These are phyloP conservation scores for Coleophora flavipennella DNA, from an alignment of 2,888 invertebrate species.

Conservation along the genomic window DNA sequence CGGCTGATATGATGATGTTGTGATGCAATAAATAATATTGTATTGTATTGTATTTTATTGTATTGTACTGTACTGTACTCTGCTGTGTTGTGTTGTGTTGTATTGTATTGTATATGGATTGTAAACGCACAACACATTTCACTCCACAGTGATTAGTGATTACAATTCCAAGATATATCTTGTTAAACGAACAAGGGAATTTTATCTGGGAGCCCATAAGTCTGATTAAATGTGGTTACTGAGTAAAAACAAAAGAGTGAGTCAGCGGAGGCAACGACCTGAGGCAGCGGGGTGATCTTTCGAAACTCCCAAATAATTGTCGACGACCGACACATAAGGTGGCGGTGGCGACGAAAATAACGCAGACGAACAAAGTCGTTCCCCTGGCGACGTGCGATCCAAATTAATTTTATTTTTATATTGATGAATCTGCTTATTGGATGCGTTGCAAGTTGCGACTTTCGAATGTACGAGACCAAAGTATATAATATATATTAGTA, in stretches of 20 bases:
- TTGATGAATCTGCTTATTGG: slow-evolving; percentile 60
- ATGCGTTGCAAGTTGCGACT: slow-evolving; percentile 22
- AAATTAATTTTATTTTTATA: slow-evolving; percentile 67
- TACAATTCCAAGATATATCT: no score
- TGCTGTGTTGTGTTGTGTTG: no score
- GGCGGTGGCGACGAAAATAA: slow-evolving; percentile 57
- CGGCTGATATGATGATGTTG: no score
- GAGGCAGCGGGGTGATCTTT: slow-evolving; percentile 62
- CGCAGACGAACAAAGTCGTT: slow-evolving; percentile 44
- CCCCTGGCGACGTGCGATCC: slow-evolving; percentile 38
- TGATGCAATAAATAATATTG: no score
- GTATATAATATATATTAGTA: no score
- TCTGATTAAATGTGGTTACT: slow-evolving; percentile 20
- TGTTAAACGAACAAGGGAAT: background rate
- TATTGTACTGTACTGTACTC: no score
- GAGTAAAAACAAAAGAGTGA: slow-evolving; percentile 64
- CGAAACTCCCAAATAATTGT: slow-evolving; percentile 70
- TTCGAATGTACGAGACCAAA: slow-evolving; percentile 12
- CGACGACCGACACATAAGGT: slow-evolving; percentile 41
- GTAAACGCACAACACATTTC: no score
- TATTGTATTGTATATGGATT: no score
- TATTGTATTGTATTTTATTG: no score
- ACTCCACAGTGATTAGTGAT: no score
- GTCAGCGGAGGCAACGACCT: slow-evolving; percentile 61
- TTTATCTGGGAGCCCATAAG: slow-evolving; percentile 1